Percentiles rank a stretch among this genome's conserved stretches.
phyloP scores from a whole-genome alignment of 2,888 invertebrate genomes.

The Neocrepidodera transversa region DNA sequence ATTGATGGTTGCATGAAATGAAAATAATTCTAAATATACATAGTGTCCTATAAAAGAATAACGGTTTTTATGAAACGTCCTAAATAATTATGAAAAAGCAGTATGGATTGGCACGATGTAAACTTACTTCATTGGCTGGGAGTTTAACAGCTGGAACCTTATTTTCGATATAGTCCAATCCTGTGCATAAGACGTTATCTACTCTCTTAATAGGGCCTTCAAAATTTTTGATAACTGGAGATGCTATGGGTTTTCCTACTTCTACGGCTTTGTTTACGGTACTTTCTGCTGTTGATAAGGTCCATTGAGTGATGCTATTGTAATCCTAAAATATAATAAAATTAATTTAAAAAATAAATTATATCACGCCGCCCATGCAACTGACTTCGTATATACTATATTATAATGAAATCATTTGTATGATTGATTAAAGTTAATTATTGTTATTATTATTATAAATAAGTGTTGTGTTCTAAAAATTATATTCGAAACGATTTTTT shows the following conservation, averaged over 20 bases:
- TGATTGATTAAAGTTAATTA: too few relatives aligned
- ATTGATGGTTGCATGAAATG: constrained; percentile 11
- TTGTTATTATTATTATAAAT: too few relatives aligned
- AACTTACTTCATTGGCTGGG: constrained; percentile 63
- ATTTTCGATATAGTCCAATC: constrained; percentile 64
- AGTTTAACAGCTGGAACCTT: constrained; percentile 66
- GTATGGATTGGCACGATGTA: constrained; percentile 4
- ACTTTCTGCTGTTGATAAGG: constrained; percentile 64
- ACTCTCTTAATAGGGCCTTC: constrained; percentile 64
- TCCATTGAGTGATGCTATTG: constrained; percentile 65
- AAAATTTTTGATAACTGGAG: constrained; percentile 62
- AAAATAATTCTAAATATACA: too few relatives aligned
- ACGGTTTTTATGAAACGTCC: too few relatives aligned
- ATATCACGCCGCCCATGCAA: too few relatives aligned
- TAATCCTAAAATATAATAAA: constrained; percentile 61
- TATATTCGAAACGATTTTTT: too few relatives aligned
- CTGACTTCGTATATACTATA: too few relatives aligned
- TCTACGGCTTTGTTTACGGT: constrained; percentile 64
- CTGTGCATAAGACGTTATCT: constrained; percentile 65
- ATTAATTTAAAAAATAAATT: too few relatives aligned
- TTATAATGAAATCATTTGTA: too few relatives aligned
- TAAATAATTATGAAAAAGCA: constrained; percentile 28
- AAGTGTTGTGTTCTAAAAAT: too few relatives aligned
- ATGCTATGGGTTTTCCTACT: constrained; percentile 62
- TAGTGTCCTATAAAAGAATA: background rate